These are phyloP conservation scores for Macquaria australasica DNA, from an alignment of 2,113 vertebrate genomes.

Conservation along the genomic window DNA sequence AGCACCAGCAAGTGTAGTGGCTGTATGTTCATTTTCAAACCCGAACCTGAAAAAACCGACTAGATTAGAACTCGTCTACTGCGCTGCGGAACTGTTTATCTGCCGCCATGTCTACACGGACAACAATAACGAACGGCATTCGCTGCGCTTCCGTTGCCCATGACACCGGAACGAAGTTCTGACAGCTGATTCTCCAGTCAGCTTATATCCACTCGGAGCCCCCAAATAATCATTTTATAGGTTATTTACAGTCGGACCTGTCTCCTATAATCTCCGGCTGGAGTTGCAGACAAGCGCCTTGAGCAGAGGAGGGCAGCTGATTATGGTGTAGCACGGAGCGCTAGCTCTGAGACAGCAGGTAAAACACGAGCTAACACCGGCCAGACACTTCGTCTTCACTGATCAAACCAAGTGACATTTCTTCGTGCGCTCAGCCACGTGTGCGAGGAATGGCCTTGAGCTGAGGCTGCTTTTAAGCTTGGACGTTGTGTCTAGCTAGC, in stretches of 20 bases:
- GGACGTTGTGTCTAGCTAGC: slow-evolving; percentile 3
- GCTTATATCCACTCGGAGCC: slow-evolving; percentile 12
- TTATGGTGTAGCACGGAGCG: slow-evolving; percentile 81
- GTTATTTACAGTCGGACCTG: slow-evolving; percentile 8
- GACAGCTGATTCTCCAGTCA: slow-evolving; percentile 71
- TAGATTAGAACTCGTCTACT: accelerated
- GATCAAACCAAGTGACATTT: not conserved
- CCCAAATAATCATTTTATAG: not conserved
- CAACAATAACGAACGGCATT: slow-evolving; percentile 42
- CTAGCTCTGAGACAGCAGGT: slow-evolving; percentile 77
- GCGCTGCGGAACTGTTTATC: slow-evolving; percentile 56
- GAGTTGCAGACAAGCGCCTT: slow-evolving; percentile 24
- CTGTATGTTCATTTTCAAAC: not conserved
- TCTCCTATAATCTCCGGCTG: not conserved
- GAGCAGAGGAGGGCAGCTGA: slow-evolving; percentile 53
- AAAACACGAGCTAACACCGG: slow-evolving; percentile 54
- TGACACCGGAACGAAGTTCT: slow-evolving; percentile 77
- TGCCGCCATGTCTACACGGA: slow-evolving; percentile 51
- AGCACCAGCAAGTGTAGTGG: not conserved
- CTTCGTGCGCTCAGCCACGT: accelerated
- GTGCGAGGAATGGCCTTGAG: not conserved
- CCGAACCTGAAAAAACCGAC: not conserved
- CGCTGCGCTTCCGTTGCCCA: slow-evolving; percentile 75
- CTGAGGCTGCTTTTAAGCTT: not conserved
- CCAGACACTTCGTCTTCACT: not conserved